Evolutionary conservation across 1,140 invertebrate species (phyloP), one percentile per base, ranked within the genome.

Genomic region (Aphaenogaster ashmeadi): DNA sequence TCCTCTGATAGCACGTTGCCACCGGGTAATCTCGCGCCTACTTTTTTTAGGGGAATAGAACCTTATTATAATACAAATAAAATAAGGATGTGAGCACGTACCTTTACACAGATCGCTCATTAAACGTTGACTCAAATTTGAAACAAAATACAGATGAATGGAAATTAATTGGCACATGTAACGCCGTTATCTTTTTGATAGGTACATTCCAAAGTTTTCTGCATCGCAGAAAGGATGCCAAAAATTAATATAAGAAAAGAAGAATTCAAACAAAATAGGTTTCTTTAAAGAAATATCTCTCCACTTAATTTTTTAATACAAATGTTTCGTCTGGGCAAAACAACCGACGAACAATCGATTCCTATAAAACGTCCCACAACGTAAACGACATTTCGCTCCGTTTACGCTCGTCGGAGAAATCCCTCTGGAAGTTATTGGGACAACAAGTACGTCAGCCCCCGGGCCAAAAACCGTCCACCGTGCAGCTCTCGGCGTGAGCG

Each of bases 1-100:
- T 96, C 96, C 92, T 97, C 96, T 87, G 96, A 97, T 50, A 96
- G 90, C 38, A 96, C 94, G 47, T 95, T 94, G 71, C 94, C 94
- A 92, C 94, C 94, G 86, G 94, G 94, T 91, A 93, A 91, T 90
- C 94, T 94, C 80, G 89, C 92, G 86, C 94, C 94, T 91, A 58
- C 7, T 50, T 81, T 87, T 69, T 54, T 38, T 41, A 21, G 60
- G 60, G 60, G 56, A 77, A 44, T 11, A 79, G 62, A 38, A 15
- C 5, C 11, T n/a, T 9, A 6, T 66, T 41, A 11, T 90, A 78
- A 60, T 33, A 44, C 0, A 5, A 4, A 2, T 33, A 83, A 52
- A 15, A 9, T n/a, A 36, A 9, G 5, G 50, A 56, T 18, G 8
- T 1, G 21, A 13, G 38, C 18, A 54, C 2, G 56, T 6, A 38